Percentiles rank a stretch among this genome's conserved stretches.
These are phyloP conservation scores for Protonemura montana DNA, from an alignment of 2,888 invertebrate genomes.

Conservation along the genomic window DNA sequence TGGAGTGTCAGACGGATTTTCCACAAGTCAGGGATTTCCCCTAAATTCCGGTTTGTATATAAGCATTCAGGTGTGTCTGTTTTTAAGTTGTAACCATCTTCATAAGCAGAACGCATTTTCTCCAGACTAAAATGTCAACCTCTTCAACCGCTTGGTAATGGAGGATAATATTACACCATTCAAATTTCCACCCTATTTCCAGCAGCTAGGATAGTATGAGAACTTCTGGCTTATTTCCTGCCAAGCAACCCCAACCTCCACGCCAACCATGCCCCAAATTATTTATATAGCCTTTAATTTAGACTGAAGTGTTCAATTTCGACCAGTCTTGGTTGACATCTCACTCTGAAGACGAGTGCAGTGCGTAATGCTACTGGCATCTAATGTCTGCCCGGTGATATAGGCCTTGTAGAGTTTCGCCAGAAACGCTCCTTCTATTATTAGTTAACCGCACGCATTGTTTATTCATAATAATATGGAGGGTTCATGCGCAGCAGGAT, in stretches of 20 bases:
- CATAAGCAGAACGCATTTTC: no score
- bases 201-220: background rate
- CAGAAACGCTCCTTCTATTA: background rate
- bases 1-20: no score
- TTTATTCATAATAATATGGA: conserved; percentile 22
- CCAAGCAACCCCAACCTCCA: background rate
- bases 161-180: background rate
- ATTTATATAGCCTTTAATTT: background rate
- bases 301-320: conserved; percentile 7
- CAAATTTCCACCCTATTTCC: background rate
- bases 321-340: background rate
- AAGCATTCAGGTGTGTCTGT: no score
- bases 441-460: conserved; percentile 19
- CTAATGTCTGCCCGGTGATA: background rate
- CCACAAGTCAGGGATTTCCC: no score
- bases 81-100: no score
- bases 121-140: background rate
- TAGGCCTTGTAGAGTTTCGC: background rate
- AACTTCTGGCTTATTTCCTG: background rate
- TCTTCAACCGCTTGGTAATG: background rate
- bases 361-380: background rate
- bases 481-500: background rate
- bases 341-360: background rate
- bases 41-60: no score
- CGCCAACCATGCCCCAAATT: background rate